These are phyloP conservation scores for Acipenser oxyrinchus DNA, from an alignment of 2,797 vertebrate species.

Conservation along the genomic window DNA sequence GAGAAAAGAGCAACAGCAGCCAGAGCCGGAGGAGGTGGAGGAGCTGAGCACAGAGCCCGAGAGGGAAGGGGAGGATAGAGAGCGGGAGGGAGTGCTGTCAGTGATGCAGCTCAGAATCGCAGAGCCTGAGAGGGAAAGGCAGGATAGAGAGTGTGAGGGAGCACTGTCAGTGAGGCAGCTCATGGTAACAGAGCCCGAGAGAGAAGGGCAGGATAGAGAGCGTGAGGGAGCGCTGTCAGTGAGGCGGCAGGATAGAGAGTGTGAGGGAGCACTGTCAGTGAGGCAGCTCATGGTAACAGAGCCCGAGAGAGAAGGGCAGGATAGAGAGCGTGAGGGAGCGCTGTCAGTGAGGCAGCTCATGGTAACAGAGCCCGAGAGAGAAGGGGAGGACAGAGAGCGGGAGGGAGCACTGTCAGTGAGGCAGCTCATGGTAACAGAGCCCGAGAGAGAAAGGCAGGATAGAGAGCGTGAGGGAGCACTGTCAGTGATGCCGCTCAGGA, in stretches of 20 bases:
- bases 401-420: neutral
- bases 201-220: constrained; percentile 20
- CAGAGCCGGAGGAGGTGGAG: constrained; percentile 29
- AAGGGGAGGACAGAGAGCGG: too few relatives aligned
- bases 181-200: neutral
- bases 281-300: neutral
- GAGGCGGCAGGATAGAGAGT: neutral
- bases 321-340: neutral
- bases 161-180: too few relatives aligned
- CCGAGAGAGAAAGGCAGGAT: neutral
- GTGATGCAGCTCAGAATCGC: neutral
- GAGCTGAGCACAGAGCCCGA: neutral
- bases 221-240: too few relatives aligned
- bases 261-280: too few relatives aligned
- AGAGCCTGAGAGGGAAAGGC: too few relatives aligned
- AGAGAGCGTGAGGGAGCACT: constrained; percentile 1
- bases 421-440: constrained; percentile 13
- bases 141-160: constrained; percentile 8
- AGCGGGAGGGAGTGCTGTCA: constrained; percentile 18
- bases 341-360: neutral
- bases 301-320: neutral
- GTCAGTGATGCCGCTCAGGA: too few relatives aligned
- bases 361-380: too few relatives aligned
- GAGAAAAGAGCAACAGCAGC: neutral
- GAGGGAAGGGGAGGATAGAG: constrained; percentile 16